Evolutionary conservation across 2,113 vertebrate species (phyloP), one percentile per base, ranked within the genome.

Genomic region (Oncorhynchus kisutch): DNA sequence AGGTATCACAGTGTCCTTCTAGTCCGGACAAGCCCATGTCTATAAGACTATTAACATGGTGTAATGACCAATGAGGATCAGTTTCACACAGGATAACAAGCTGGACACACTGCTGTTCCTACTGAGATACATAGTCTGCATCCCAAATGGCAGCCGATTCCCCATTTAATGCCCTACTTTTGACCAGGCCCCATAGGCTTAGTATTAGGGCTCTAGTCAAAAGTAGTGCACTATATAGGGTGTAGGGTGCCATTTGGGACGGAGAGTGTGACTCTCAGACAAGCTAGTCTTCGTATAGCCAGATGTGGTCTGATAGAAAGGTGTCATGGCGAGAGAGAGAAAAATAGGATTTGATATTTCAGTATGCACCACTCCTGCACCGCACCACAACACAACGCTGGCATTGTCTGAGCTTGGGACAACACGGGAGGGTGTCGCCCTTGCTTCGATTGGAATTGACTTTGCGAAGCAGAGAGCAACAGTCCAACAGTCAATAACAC

Each of bases 361-460:
- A 87, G 80, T 82, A 81, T 80, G 78, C 77, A 65, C 70, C 78
- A 73, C 70, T 3, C 25, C 64, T n/a, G 25, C 62, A 64, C 62
- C 62, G 9, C 7, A 20, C 6, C 27, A n/a, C 73, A 83, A 80
- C 78, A n/a, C 73, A 83, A 78, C 78, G 29, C 74, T 78, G 77
- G 74, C 78, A 81, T 82, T 84, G 86, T 88, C 87, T 85, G 76
- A 54, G 29, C 85, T 79, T 54, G 22, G 74, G 82, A 81, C 81
- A 82, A 76, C 75, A 27, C 18, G 1, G 13, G 27, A 59, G 71
- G 68, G 84, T 84, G 85, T 74, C 34, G 87, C 87, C 85, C 89
- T 90, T 91, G 85, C 84, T 86, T 88, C 85, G 73, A 85, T 88
- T 80, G 77, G 88, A 91, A 91, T 90, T 90, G 86, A 91, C 90